Evolutionary conservation across 2,113 vertebrate genomes (phyloP), one percentile per base, ranked within the genome.

Genomic region (Psilopsiagon aurifrons): DNA sequence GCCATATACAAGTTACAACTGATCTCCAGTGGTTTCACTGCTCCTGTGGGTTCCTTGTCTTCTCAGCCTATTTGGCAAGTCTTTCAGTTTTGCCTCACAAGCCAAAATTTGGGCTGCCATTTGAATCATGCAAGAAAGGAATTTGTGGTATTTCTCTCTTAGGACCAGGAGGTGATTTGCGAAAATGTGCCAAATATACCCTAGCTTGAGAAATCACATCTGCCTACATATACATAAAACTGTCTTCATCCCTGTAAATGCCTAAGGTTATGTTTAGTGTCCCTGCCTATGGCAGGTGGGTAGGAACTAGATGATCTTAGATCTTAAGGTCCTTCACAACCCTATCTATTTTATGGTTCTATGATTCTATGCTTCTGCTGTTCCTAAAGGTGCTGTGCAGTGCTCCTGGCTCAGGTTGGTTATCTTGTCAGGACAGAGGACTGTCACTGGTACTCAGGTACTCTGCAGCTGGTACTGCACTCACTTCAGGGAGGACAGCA

Each of bases 151-250:
- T 43, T 54, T 54, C 33, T 54, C 33, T 79, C 24, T 29, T 44
- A 11, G 43, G 35, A 87, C 37, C 19, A 51, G 68, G 46, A 43
- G 49, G 16, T 31, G 37, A n/a, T 44, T 44, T 51, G 54, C 16
- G 39, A 59, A 71, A 70, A 46, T 37, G 22, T 51, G 68, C 37
- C 84, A 16, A 37, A 39, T 1, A 2, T 29, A 47, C 28, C 25
- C 23, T 55, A 64, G 59, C 39, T 66, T 64, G 60, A 37, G 73
- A 64, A 51, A 46, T 82, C 49, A 15, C 13, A 25, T 78, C 60
- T 24, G 19, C 49, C 29, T 68, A n/a, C 15, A 1, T 0, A 0
- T 49, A 20, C 0, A 0, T 37, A 24, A 63, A 63, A 33, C 16
- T 29, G 31, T 29, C 23, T 64, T 28, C 23, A 4, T 44, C 41